Evolutionary conservation across 2,797 vertebrate genomes (phyloP), one percentile per base, ranked within the genome.

Genomic region (Spinus pinus): DNA sequence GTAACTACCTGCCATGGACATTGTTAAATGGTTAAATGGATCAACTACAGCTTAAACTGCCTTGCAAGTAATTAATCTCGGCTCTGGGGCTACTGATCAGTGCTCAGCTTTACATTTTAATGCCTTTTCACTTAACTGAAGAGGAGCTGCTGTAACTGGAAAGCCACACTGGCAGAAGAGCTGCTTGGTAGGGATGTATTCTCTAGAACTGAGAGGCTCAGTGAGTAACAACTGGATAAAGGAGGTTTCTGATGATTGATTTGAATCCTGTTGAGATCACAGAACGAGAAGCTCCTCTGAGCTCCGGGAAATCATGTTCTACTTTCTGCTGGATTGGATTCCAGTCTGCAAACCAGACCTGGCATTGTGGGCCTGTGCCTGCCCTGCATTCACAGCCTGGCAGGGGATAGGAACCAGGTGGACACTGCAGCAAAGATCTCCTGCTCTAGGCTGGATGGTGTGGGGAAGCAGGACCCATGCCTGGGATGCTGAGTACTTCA

Each of bases 171-270:
- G n/a, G 53, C 44, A 30, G 50, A 60, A 41, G 41, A 57, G 67
- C 71, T 53, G 37, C 37, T 3, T 10, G 8, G 57, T 27, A 14
- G 35, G 30, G 65, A 30, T 2, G 14, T 35, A 20, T 15, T 89
- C 53, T 89, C 78, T 61, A 92, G 72, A 95, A 35, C n/a, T 3
- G 60, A 87, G 81, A 53, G 41, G 49, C 20, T 89, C 6, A 3
- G 31, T 93, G 92, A 92, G 81, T 93, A 96, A 94, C 65, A 83
- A n/a, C 46, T 22, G 75, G 61, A 39, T 31, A 5, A 46, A 44
- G 53, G 87, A 51, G 27, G 83, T 60, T 86, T 84, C 54, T 58
- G 75, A 15, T 90, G 89, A 86, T 47, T 96, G 84, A 86, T 95
- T 81, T 64, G 87, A 12, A 49, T 75, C 66, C 62, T 62, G 42